Conservation (phyloP, 2,113 vertebrate genomes). For the Felis chaus region DNA sequence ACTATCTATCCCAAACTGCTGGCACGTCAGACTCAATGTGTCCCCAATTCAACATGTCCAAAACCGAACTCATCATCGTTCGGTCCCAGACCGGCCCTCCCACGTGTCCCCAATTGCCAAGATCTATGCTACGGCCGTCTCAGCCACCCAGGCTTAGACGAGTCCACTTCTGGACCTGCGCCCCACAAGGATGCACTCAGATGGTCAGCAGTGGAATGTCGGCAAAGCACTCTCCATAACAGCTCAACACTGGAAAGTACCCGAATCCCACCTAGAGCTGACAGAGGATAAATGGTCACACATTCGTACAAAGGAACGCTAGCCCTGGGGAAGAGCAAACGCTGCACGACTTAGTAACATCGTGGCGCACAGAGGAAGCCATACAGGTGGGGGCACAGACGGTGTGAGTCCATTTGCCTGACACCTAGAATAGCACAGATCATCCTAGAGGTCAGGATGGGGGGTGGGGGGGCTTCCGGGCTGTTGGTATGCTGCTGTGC, state of each 20-base stretch:
- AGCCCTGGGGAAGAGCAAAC: background rate
- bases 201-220: background rate
- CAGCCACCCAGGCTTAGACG: background rate
- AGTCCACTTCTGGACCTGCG: background rate
- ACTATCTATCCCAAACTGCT: background rate
- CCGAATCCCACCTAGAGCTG: background rate
- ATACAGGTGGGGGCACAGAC: fast-evolving
- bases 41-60: background rate
- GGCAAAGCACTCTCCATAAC: background rate
- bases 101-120: background rate
- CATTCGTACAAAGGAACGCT: background rate
- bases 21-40: background rate
- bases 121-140: background rate
- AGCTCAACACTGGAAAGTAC: background rate
- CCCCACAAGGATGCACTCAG: fast-evolving
- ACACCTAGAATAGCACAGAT: background rate
- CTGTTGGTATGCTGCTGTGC: fast-evolving
- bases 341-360: background rate
- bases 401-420: background rate
- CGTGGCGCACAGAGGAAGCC: background rate
- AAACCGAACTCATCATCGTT: background rate
- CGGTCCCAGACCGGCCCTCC: background rate
- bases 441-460: background rate
- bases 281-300: too few relatives aligned
- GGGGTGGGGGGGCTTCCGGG: background rate